Base-by-base conservation (phyloP, 2,113 vertebrate genomes). In the Tragulus kanchil region DNA sequence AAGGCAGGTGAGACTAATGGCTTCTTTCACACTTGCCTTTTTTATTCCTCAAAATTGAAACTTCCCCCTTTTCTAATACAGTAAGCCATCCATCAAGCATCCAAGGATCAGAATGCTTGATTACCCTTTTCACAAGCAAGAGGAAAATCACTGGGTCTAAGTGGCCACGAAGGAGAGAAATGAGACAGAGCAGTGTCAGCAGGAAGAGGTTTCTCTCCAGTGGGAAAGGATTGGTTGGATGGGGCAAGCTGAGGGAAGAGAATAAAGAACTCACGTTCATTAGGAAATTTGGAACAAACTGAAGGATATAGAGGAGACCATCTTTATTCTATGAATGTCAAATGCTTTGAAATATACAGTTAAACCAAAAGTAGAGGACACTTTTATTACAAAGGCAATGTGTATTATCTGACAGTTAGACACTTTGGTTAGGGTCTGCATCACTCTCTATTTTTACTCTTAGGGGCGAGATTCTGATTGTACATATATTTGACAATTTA, bases 1-100 rank as follows among this genome's bases (percentile, higher is more conserved):
- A 96, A 94, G 88, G n/a, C 45, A 78, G 19, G 65, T 50, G 75
- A 90, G 77, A 23, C 28, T 62, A 95, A 94, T 4, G 56, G 58
- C 52, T 93, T 92, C 67, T 88, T 87, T 91, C 61, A 54, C 31
- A 77, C 50, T 61, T 85, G 50, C 23, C 8, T 6, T 81, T 4
- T 94, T 82, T 94, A 81, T 89, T 19, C 3, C 25, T 93, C 42
- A 93, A 52, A 95, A 89, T 85, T 6, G 48, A 89, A 95, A 88
- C 58, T 17, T 48, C 48, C 21, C 4, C 0, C 58, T 79, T 81
- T 82, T 85, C 25, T 86, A 83, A 92, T 16, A 78, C 0, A 65
- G 17, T 42, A 86, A 92, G 45, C 9, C 94, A 25, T 94, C 17
- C 36, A 52, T 59, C 73, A 94, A 58, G 9, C 52, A 23, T 42